Conservation (phyloP, 2,113 vertebrate genomes). For the Calypte anna region DNA sequence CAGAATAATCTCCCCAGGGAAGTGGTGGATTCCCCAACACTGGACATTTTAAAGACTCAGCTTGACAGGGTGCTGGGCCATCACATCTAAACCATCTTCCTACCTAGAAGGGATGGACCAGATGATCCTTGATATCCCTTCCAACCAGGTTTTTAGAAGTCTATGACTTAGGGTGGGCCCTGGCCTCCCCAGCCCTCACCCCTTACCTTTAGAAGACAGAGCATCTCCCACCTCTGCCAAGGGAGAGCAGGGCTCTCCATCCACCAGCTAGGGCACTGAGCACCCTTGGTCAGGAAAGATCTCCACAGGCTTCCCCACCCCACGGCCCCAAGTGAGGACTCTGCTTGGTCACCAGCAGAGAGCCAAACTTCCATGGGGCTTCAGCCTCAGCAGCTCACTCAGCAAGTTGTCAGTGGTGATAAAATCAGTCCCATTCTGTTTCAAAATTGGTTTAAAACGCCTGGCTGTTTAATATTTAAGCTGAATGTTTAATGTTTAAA, state of each 20-base stretch:
- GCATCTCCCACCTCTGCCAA: not conserved
- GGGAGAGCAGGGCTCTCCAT: not conserved
- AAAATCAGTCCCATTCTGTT: not conserved
- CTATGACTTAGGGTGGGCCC: not conserved
- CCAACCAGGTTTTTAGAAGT: too few relatives aligned
- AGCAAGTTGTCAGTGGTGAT: not conserved
- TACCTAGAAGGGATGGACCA: too few relatives aligned
- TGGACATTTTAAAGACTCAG: too few relatives aligned
- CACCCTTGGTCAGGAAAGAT: not conserved
- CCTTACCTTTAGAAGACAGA: not conserved
- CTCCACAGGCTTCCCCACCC: not conserved
- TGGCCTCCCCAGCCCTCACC: not conserved
- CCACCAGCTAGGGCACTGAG: not conserved
- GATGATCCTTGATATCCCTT: too few relatives aligned
- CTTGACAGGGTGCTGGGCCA: too few relatives aligned
- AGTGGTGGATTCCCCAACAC: too few relatives aligned
- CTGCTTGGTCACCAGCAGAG: fast-evolving
- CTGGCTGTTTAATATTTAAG: conserved; percentile 63
- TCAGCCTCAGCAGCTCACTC: not conserved
- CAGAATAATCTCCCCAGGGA: too few relatives aligned
- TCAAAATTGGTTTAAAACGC: conserved; percentile 41
- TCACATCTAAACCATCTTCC: too few relatives aligned
- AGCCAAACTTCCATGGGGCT: not conserved
- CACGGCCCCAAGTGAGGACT: fast-evolving
- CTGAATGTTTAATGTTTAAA: conserved; percentile 61